phyloP scores from a whole-genome alignment of 2,888 invertebrate species.

The Cataglyphis altisquamis region DNA sequence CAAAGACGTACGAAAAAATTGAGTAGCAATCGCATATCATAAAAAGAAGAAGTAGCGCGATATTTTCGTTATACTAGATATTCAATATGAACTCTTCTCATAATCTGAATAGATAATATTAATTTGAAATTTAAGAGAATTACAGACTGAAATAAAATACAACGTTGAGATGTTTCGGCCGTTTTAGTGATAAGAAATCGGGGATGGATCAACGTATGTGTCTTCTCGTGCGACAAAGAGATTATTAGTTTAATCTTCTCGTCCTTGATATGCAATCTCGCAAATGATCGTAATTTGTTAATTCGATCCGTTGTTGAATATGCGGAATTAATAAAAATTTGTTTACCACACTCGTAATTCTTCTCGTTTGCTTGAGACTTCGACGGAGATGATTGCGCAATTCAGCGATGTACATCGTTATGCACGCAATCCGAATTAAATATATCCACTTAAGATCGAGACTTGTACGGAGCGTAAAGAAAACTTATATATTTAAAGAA shows the following conservation, averaged over 20 bases:
- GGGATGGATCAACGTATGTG: background rate
- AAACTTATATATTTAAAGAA: background rate
- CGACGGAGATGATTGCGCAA: slow-evolving; percentile 2
- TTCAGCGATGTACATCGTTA: background rate
- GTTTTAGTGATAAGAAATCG: background rate
- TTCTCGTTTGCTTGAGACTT: slow-evolving; percentile 8
- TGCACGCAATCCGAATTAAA: background rate
- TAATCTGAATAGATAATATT: background rate
- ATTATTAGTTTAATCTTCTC: slow-evolving; percentile 13
- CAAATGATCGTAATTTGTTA: slow-evolving; percentile 7
- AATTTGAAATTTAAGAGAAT: background rate
- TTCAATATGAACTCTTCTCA: background rate
- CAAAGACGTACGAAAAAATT: background rate
- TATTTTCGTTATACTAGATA: background rate
- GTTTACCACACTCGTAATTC: background rate
- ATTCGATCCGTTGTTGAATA: slow-evolving; percentile 25
- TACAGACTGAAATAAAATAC: no score
- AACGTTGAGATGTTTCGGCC: background rate
- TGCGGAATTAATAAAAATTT: slow-evolving; percentile 35
- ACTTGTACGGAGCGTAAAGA: background rate
- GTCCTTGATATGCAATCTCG: background rate
- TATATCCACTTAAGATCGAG: background rate
- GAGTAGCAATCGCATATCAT: background rate
- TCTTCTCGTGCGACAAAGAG: background rate
- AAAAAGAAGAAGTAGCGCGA: background rate